Conservation (phyloP, 2,888 invertebrate species). For the Diaphora mendica region DNA sequence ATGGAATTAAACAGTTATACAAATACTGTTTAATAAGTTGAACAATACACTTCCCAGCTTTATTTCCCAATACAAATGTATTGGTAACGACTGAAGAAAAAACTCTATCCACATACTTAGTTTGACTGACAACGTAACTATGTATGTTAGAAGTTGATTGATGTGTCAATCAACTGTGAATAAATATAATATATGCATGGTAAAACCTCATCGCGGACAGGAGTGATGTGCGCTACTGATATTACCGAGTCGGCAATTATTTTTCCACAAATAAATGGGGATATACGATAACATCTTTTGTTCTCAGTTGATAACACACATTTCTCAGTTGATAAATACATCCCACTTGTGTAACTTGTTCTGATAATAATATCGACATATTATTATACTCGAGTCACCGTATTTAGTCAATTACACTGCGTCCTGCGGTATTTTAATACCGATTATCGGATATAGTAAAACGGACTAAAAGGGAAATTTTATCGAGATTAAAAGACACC, state of each 20-base stretch:
- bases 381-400: neutral
- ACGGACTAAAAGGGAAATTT: too few species aligned
- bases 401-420: neutral
- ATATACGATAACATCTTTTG: neutral
- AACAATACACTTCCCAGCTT: too few species aligned
- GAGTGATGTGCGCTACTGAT: neutral
- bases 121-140: neutral
- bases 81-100: neutral
- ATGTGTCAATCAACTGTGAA: neutral
- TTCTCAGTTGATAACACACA: neutral
- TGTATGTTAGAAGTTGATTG: neutral
- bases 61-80: neutral
- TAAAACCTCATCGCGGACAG: neutral
- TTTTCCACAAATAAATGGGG: neutral
- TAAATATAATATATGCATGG: neutral
- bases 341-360: neutral
- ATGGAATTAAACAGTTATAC: neutral
- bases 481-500: too few species aligned
- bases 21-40: too few species aligned
- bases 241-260: neutral
- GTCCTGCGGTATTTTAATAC: too few species aligned
- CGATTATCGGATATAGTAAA: too few species aligned
- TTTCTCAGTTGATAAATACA: neutral
- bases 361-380: neutral
- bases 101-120: neutral